These are phyloP conservation scores for Platysternon megacephalum DNA, from an alignment of 2,113 vertebrate genomes.

Conservation along the genomic window DNA sequence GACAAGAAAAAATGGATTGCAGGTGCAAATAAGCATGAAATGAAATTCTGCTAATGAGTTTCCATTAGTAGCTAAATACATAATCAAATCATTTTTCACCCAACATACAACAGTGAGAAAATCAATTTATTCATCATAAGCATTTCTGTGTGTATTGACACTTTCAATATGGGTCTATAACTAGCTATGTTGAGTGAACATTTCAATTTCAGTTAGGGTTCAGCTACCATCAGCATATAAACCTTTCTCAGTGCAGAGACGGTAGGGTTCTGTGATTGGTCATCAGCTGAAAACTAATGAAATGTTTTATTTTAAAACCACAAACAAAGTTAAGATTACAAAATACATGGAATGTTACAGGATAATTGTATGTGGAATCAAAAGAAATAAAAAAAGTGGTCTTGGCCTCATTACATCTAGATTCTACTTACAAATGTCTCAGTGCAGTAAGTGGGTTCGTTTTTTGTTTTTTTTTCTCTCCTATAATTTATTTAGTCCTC, in stretches of 20 bases:
- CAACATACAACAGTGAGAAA: slow-evolving; percentile 57
- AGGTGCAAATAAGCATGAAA: slow-evolving; percentile 77
- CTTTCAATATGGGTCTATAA: slow-evolving; percentile 20
- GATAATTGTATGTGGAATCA: not conserved
- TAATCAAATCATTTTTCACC: slow-evolving; percentile 74
- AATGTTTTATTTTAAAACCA: not conserved
- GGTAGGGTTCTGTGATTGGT: not conserved
- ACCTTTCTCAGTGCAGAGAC: not conserved
- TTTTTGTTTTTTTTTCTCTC: not conserved
- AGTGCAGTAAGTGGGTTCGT: not conserved
- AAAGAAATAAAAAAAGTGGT: not conserved
- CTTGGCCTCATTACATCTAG: not conserved
- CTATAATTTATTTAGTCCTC: not conserved
- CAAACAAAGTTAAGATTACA: not conserved
- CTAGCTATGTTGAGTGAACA: slow-evolving; percentile 21
- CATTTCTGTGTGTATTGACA: slow-evolving; percentile 43
- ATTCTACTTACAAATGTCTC: not conserved
- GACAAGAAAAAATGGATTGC: slow-evolving; percentile 65
- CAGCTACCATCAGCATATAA: not conserved
- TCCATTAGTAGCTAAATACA: slow-evolving; percentile 76
- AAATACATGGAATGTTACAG: not conserved
- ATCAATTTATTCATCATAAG: slow-evolving; percentile 74
- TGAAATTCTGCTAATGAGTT: slow-evolving; percentile 79
- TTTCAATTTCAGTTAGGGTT: slow-evolving; percentile 10
- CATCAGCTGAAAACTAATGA: not conserved